Conservation (phyloP, 2,797 vertebrate species). For the Scolopax rusticola region DNA sequence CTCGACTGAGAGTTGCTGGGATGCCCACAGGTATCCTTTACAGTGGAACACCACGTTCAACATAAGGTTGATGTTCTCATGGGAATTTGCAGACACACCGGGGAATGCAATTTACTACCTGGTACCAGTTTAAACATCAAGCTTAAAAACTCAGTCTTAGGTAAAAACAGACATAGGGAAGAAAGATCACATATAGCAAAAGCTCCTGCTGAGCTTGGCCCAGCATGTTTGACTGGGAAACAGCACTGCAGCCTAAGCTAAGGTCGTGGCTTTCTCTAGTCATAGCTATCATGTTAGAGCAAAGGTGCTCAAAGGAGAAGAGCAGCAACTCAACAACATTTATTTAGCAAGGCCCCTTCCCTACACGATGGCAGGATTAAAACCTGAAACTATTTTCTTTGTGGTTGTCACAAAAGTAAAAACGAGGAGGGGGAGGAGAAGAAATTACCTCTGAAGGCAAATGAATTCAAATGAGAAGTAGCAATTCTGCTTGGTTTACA, state of each 20-base stretch:
- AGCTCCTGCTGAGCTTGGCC: not conserved
- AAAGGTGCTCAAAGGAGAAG: not conserved
- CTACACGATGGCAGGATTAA: not conserved
- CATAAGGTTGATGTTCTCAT: not conserved
- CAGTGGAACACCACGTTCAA: not conserved
- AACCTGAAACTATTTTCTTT: not conserved
- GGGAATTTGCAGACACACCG: not conserved
- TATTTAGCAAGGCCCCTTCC: not conserved
- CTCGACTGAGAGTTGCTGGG: not conserved
- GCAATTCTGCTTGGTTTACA: not conserved
- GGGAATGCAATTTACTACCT: not conserved
- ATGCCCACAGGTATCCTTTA: not conserved
- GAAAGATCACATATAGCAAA: not conserved
- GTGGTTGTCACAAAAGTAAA: not conserved
- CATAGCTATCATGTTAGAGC: accelerated
- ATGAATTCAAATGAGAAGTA: not conserved
- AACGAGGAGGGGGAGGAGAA: not conserved
- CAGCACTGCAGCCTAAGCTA: not conserved
- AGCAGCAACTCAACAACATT: not conserved
- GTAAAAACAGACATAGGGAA: not conserved
- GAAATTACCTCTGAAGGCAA: not conserved
- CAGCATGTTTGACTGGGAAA: not conserved
- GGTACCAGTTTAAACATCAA: not conserved
- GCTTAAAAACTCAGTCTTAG: not conserved
- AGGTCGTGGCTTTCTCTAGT: not conserved